These are phyloP conservation scores for Holothuria scabra DNA, from an alignment of 53 echinoderm and acorn worm species.

Conservation along the genomic window DNA sequence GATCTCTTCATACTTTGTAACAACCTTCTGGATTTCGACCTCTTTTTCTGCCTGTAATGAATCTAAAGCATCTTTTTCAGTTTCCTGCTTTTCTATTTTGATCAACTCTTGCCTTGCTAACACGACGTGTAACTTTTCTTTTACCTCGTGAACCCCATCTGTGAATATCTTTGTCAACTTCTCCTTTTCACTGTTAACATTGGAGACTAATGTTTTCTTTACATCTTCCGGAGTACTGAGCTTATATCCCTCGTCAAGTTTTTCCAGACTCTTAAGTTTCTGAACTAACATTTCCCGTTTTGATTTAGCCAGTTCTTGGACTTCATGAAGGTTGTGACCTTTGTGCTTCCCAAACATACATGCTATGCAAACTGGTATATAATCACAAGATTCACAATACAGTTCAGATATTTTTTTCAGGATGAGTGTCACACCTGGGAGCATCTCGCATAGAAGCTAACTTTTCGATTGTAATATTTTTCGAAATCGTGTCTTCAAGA, in stretches of 20 bases:
- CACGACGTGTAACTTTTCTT: neutral
- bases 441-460: neutral
- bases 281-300: neutral
- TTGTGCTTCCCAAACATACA: neutral
- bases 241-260: neutral
- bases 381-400: neutral
- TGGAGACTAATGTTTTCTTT: neutral
- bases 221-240: neutral
- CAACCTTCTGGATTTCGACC: neutral
- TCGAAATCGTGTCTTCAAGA: neutral
- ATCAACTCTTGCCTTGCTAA: neutral
- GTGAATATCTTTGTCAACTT: neutral
- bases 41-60: neutral
- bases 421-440: neutral
- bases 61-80: neutral
- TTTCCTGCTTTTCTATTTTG: neutral
- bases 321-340: neutral
- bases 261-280: neutral
- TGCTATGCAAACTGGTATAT: neutral
- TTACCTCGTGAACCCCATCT: neutral
- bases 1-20: neutral
- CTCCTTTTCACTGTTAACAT: neutral
- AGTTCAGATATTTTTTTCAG: neutral
- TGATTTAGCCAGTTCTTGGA: neutral
- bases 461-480: neutral